Percentiles rank a stretch among this genome's conserved stretches.
Evolutionary conservation across 2,113 vertebrate genomes (phyloP).

Genomic region (Strigops habroptila): DNA sequence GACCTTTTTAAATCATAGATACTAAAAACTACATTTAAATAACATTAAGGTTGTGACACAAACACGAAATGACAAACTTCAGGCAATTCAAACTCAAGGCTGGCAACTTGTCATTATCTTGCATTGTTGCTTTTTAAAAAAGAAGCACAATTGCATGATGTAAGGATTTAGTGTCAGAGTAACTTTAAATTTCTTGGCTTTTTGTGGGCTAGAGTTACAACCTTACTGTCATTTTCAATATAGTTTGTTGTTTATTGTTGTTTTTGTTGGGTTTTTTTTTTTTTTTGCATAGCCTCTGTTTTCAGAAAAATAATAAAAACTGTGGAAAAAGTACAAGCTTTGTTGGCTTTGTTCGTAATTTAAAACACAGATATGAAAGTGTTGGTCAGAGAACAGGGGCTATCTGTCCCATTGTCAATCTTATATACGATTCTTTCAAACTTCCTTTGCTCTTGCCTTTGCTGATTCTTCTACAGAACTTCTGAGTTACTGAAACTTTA

Average conservation of each 20-base stretch:
- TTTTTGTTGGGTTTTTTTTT: background rate
- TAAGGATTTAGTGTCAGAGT: slow-evolving; percentile 69
- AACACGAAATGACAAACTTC: slow-evolving; percentile 75
- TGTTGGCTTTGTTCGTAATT: background rate
- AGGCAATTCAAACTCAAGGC: slow-evolving; percentile 67
- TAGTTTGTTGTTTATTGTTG: background rate
- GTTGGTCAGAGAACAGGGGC: background rate
- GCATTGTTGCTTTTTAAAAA: slow-evolving; percentile 61
- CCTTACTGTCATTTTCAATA: slow-evolving; percentile 64
- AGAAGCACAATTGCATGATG: slow-evolving; percentile 55
- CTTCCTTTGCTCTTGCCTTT: background rate
- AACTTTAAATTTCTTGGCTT: slow-evolving; percentile 69
- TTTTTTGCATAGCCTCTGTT: slow-evolving; percentile 38
- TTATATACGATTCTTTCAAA: background rate
- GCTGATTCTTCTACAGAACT: background rate
- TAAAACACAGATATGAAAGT: background rate
- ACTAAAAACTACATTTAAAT: slow-evolving; percentile 80
- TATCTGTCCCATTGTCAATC: background rate
- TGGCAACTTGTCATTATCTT: slow-evolving; percentile 71
- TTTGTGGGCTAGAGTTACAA: slow-evolving; percentile 69
- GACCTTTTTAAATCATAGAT: slow-evolving; percentile 81
- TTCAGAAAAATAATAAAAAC: background rate
- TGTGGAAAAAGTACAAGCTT: background rate
- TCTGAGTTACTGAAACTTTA: background rate
- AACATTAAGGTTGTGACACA: slow-evolving; percentile 79